Evolutionary conservation across 2,888 invertebrate genomes (phyloP), one percentile per base, ranked within the genome.

Genomic region (Plebejus argus): DNA sequence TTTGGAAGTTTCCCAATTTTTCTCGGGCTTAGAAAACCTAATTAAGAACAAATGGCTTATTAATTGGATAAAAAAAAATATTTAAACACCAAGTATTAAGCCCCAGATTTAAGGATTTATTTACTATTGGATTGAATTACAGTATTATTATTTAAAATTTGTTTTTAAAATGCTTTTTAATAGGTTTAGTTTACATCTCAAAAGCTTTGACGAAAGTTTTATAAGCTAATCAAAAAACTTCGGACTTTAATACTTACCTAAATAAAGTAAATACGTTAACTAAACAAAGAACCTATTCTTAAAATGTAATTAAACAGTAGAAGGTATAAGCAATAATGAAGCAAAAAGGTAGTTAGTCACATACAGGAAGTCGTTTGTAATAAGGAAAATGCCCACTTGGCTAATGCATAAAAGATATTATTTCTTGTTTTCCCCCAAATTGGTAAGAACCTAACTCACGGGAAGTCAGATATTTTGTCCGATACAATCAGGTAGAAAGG

Each of bases 361-460:
- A 23, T 23, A 61, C 61, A 23, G 4, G 10, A 61, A 61, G 20
- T 12, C 61, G 23, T 23, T 61, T 23, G 61, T 61, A 23, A 10
- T 61, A 61, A 61, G 61, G 61, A 23, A 61, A 61, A 61, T 12
- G 20, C 61, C 12, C 12, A 61, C 23, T 23, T 61, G 61, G 23
- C 61, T 61, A 61, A 61, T 61, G 61, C 61, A 61, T 61, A 61
- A 61, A 23, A 20, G 20, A 61, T 61, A 61, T 61, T 61, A 23
- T 61, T 61, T 61, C 61, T 61, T 61, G 12, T 61, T 23, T 23
- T 61, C 10, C 20, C 23, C 61, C 61, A 23, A 61, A 23, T 61
- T 61, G 61, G 61, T 61, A 12, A 6, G n/a, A 8, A 61, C 61
- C 61, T 20, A 23, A 4, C 61, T 61, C 61, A 61, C 10, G 23